These are phyloP conservation scores for Amblyjoppa proteus DNA, from an alignment of 2,888 invertebrate genomes.

Conservation along the genomic window DNA sequence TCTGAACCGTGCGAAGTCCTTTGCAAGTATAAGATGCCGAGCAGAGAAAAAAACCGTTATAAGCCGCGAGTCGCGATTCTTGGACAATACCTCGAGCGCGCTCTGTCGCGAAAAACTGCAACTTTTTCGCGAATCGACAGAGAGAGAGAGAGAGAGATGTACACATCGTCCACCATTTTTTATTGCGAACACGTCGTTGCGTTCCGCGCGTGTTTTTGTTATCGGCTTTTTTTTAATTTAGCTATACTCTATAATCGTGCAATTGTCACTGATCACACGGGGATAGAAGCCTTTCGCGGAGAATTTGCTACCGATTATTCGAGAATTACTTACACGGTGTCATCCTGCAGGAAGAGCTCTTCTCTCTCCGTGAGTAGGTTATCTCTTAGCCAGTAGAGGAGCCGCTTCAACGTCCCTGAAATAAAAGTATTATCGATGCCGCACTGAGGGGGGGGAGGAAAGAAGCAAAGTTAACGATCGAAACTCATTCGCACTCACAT, in stretches of 20 bases:
- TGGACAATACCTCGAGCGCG: constrained; percentile 16
- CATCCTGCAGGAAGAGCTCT: constrained; percentile 88
- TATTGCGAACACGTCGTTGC: constrained; percentile 30
- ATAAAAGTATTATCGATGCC: constrained; percentile 40
- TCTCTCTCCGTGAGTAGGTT: constrained; percentile 94
- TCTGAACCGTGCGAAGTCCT: neutral
- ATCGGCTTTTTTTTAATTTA: constrained; percentile 19
- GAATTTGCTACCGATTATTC: constrained; percentile 21
- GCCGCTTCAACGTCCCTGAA: constrained; percentile 90
- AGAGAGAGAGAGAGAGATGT: neutral
- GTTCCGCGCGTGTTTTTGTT: constrained; percentile 44
- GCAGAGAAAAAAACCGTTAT: neutral
- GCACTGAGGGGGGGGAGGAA: neutral
- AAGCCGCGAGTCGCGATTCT: neutral
- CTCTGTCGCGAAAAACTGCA: constrained; percentile 13
- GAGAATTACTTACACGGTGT: constrained; percentile 85
- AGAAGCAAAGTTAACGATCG: neutral
- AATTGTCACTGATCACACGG: constrained; percentile 14
- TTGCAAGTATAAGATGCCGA: neutral
- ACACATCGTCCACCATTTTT: constrained; percentile 47
- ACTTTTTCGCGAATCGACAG: neutral
- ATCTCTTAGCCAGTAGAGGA: constrained; percentile 94
- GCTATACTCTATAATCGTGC: constrained; percentile 1
- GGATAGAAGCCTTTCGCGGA: constrained; percentile 2
- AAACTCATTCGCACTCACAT: constrained; percentile 84